Percentiles rank a stretch among this genome's conserved stretches.
These are phyloP conservation scores for Morelia viridis DNA, from an alignment of 2,797 vertebrate genomes.

Conservation along the genomic window DNA sequence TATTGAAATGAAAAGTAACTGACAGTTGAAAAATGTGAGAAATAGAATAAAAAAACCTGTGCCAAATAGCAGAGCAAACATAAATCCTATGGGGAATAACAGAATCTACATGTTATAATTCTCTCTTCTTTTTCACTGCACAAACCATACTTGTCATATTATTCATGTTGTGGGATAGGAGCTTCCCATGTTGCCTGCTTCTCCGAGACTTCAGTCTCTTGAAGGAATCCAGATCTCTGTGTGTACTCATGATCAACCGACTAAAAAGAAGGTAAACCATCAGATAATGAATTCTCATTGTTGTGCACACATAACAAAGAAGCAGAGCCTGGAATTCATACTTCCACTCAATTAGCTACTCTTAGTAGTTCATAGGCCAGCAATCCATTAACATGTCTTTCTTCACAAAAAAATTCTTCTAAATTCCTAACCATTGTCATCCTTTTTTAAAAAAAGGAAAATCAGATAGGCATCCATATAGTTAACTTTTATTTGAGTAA, in stretches of 20 bases:
- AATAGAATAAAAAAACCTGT: neutral
- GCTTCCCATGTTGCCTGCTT: slow-evolving; percentile 36
- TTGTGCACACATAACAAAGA: neutral
- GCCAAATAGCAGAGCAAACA: neutral
- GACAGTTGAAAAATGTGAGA: neutral
- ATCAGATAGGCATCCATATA: neutral
- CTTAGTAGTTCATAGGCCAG: neutral
- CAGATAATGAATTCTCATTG: neutral
- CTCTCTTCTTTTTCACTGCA: slow-evolving; percentile 43
- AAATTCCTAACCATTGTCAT: neutral
- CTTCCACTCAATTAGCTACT: neutral
- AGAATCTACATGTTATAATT: slow-evolving; percentile 14
- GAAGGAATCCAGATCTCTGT: slow-evolving; percentile 77
- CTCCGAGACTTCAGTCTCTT: slow-evolving; percentile 53
- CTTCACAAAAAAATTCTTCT: neutral
- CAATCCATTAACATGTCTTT: neutral
- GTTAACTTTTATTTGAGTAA: neutral
- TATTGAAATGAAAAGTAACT: neutral
- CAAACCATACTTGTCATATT: neutral
- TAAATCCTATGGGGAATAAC: neutral
- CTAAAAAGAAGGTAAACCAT: slow-evolving; percentile 61
- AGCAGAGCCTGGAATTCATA: neutral
- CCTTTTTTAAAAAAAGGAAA: neutral
- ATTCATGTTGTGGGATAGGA: slow-evolving; percentile 17
- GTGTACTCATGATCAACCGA: slow-evolving; percentile 79